Conservation (phyloP, 2,888 invertebrate species). For the Molanna angustata region DNA sequence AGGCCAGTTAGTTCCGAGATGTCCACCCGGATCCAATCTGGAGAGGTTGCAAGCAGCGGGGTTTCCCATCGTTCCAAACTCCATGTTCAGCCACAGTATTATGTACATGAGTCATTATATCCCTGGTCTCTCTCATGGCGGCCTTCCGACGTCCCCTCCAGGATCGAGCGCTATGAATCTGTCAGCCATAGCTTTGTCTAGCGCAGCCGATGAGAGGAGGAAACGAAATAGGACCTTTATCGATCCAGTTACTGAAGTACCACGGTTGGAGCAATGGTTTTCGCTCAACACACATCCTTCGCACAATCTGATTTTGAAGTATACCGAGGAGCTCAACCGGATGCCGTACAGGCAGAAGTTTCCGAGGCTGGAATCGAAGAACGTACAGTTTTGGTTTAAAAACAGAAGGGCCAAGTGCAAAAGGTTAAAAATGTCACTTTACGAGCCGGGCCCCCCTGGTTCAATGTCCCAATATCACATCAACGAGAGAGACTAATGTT, state of each 20-base stretch:
- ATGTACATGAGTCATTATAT: conserved; percentile 93
- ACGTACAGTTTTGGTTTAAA: conserved; percentile 99
- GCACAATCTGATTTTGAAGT: conserved; percentile 95
- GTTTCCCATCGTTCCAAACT: conserved; percentile 81
- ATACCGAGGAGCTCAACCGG: conserved; percentile 94
- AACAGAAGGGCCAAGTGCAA: conserved; percentile 98
- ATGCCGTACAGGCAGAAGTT: conserved; percentile 98
- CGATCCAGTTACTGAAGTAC: conserved; percentile 97
- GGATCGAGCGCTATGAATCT: conserved; percentile 62
- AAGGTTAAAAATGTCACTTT: conserved; percentile 86
- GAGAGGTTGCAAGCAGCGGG: conserved; percentile 48
- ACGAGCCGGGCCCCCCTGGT: conserved; percentile 68
- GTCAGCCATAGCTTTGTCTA: conserved; percentile 53
- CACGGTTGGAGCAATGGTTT: conserved; percentile 93
- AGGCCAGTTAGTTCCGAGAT: conserved; percentile 37
- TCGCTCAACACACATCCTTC: conserved; percentile 97
- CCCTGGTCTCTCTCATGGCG: conserved; percentile 53
- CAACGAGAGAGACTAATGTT: conserved; percentile 52
- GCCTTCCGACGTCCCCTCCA: conserved; percentile 55
- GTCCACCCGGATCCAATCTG: conserved; percentile 40
- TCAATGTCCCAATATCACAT: conserved; percentile 56
- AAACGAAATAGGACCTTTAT: conserved; percentile 98
- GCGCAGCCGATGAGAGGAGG: conserved; percentile 78
- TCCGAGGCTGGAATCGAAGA: conserved; percentile 97
- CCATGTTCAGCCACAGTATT: conserved; percentile 85